A percentile compares a stretch with the other conserved stretches of the same genome.
These are phyloP conservation scores for Odobenus rosmarus DNA, from an alignment of 2,113 vertebrate genomes.

Conservation along the genomic window DNA sequence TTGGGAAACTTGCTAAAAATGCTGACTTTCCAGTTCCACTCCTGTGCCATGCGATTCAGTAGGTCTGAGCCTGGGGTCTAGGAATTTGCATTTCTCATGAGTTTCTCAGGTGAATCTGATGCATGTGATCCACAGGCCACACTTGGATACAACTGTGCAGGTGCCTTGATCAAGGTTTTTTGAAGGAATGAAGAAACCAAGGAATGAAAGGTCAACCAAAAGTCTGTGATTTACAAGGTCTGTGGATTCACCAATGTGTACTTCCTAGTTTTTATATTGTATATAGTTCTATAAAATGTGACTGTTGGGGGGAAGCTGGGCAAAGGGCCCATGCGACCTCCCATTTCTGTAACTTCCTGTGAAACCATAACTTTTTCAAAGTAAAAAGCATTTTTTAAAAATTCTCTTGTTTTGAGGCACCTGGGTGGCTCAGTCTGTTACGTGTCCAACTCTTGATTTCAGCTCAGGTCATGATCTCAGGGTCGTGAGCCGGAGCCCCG, in stretches of 20 bases:
- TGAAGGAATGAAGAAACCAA: conserved; percentile 11
- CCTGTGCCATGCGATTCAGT: not conserved
- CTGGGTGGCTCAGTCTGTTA: not conserved
- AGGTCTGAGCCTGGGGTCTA: not conserved
- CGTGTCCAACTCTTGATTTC: not conserved
- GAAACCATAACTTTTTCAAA: not conserved
- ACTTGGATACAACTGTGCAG: not conserved
- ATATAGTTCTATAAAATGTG: not conserved
- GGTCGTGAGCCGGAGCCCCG: not conserved
- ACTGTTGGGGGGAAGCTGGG: not conserved
- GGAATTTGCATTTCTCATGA: not conserved
- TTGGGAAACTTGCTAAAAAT: not conserved
- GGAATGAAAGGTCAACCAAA: not conserved
- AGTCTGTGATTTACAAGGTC: not conserved
- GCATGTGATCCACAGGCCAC: not conserved
- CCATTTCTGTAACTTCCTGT: not conserved
- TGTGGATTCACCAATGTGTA: not conserved
- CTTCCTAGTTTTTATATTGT: not conserved
- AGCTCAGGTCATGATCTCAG: not conserved
- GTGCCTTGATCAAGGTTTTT: not conserved
- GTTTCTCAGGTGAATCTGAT: not conserved
- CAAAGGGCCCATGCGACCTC: not conserved
- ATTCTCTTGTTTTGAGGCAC: not conserved
- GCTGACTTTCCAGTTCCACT: not conserved
- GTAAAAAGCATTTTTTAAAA: not conserved